These are phyloP conservation scores for Vanessa atalanta DNA, from an alignment of 1,140 invertebrate genomes.

Conservation along the genomic window DNA sequence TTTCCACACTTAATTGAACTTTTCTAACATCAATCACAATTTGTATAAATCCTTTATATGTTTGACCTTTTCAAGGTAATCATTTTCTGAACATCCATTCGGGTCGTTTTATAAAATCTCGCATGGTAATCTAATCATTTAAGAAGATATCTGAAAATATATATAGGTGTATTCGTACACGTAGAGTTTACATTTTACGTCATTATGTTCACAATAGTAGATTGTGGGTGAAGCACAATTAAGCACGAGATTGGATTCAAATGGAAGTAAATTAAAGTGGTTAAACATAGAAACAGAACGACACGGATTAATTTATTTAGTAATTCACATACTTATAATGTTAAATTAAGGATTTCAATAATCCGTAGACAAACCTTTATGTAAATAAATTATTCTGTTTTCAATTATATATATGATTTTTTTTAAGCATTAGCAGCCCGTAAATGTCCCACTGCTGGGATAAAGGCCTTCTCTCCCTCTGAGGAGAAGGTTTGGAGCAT, in stretches of 20 bases:
- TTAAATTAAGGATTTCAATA: too few species aligned
- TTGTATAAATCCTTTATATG: not conserved
- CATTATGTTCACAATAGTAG: constrained; percentile 23
- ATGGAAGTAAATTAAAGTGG: constrained; percentile 23
- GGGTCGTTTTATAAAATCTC: not conserved
- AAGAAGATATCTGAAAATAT: not conserved
- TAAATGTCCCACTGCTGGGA: too few species aligned
- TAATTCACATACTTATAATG: not conserved
- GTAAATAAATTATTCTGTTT: too few species aligned
- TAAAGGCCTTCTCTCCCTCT: too few species aligned
- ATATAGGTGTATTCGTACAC: not conserved
- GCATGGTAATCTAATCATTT: not conserved
- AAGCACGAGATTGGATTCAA: constrained; percentile 26
- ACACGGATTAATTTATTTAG: not conserved
- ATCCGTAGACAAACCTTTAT: too few species aligned
- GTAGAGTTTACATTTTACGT: not conserved
- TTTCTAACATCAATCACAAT: constrained; percentile 2
- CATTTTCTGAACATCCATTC: not conserved
- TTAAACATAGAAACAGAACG: constrained; percentile 11
- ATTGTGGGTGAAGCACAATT: constrained; percentile 34
- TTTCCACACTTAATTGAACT: constrained; percentile 52
- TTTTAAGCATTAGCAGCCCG: too few species aligned
- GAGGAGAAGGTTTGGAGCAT: too few species aligned
- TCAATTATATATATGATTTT: too few species aligned
- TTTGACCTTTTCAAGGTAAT: not conserved